phyloP scores from a whole-genome alignment of 2,113 vertebrate species.

The Gila orcuttii region DNA sequence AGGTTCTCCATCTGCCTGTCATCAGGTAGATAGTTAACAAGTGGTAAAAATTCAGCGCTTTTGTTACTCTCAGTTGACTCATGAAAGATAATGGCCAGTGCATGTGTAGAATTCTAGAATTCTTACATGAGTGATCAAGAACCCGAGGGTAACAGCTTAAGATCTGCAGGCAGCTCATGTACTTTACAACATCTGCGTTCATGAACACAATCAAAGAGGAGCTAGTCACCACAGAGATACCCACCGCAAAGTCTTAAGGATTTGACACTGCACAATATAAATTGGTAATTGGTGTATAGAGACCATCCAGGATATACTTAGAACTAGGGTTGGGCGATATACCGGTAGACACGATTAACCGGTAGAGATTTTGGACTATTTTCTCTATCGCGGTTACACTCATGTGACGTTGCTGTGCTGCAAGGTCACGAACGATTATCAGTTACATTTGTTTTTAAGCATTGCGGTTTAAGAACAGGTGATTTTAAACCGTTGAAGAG shows the following conservation, averaged over 20 bases:
- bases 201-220: not conserved
- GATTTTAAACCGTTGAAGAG: too few relatives aligned
- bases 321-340: too few relatives aligned
- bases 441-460: too few relatives aligned
- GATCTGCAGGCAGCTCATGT: constrained; percentile 15
- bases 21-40: constrained; percentile 4
- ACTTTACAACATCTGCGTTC: constrained; percentile 22
- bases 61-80: not conserved
- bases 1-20: not conserved
- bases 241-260: not conserved
- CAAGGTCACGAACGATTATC: too few relatives aligned
- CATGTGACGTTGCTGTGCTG: too few relatives aligned
- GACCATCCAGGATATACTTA: not conserved
- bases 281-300: not conserved
- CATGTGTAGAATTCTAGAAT: constrained; percentile 15
- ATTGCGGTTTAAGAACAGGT: too few relatives aligned
- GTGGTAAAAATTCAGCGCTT: not conserved
- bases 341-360: too few relatives aligned
- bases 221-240: not conserved
- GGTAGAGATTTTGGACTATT: too few relatives aligned
- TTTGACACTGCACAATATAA: not conserved
- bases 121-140: not conserved
- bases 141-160: constrained; percentile 13
- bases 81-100: constrained; percentile 17
- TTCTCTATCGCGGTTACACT: too few relatives aligned